A percentile compares a stretch with the other conserved stretches of the same genome.
Conservation (phyloP, 2,113 vertebrate species). For the Boleophthalmus pectinirostris region DNA sequence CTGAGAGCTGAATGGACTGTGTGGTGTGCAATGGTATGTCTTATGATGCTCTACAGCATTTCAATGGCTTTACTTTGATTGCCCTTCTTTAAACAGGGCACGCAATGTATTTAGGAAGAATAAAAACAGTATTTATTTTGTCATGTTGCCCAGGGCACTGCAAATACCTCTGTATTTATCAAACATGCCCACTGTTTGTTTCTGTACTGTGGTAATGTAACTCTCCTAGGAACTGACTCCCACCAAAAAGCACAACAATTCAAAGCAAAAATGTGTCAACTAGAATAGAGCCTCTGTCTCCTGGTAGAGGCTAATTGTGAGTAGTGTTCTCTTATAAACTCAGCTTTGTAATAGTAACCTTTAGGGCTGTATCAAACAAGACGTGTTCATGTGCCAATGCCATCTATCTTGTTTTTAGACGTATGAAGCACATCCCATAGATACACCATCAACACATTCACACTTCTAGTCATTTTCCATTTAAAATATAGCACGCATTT, state of each 20-base stretch:
- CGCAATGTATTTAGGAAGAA: constrained; percentile 37
- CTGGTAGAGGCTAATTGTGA: constrained; percentile 54
- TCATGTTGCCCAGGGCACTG: constrained; percentile 58
- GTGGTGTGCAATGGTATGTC: constrained; percentile 38
- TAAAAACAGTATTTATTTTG: constrained; percentile 68
- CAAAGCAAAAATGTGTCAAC: constrained; percentile 48
- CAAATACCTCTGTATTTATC: constrained; percentile 59
- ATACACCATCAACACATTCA: constrained; percentile 21
- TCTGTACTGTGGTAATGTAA: constrained; percentile 63
- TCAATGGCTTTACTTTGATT: constrained; percentile 49
- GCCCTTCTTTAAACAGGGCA: constrained; percentile 42
- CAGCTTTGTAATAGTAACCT: constrained; percentile 38
- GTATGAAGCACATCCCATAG: constrained; percentile 41
- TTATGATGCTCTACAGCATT: constrained; percentile 66
- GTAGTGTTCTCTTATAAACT: constrained; percentile 62
- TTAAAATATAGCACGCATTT: constrained; percentile 46
- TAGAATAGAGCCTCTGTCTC: constrained; percentile 59
- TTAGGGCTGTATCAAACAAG: constrained; percentile 51
- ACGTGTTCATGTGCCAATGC: constrained; percentile 56
- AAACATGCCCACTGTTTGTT: constrained; percentile 47
- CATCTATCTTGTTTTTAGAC: constrained; percentile 43
- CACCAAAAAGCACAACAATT: constrained; percentile 71
- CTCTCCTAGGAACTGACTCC: constrained; percentile 53
- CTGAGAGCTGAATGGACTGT: constrained; percentile 60
- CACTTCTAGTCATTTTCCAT: constrained; percentile 12